Conservation (phyloP, 1,140 invertebrate genomes). For the Brachionus manjavacas region DNA sequence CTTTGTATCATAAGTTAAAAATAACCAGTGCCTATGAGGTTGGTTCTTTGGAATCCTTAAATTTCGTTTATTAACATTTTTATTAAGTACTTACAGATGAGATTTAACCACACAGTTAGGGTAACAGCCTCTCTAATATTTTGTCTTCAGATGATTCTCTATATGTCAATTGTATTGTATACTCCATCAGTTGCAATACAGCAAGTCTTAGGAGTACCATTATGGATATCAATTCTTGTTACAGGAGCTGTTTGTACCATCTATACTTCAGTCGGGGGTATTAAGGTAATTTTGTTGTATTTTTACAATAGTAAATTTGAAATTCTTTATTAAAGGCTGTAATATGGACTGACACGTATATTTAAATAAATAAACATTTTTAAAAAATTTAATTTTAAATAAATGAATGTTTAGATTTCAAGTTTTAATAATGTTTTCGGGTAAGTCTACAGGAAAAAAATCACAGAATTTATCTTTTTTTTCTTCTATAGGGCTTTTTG, state of each 20-base stretch:
- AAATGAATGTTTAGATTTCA: slow-evolving; percentile 65
- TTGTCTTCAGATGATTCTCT: slow-evolving; percentile 61
- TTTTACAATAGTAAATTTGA: neutral
- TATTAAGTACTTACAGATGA: slow-evolving; percentile 18
- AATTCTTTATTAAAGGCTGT: slow-evolving; percentile 17
- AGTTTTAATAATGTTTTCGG: slow-evolving; percentile 75
- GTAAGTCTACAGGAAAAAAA: slow-evolving; percentile 48
- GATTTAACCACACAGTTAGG: slow-evolving; percentile 7
- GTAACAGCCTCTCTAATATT: slow-evolving; percentile 29
- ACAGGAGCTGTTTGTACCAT: slow-evolving; percentile 34
- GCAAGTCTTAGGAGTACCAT: slow-evolving; percentile 60
- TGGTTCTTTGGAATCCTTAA: neutral
- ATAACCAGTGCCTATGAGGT: slow-evolving; percentile 53
- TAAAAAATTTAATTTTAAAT: no score
- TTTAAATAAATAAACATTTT: neutral
- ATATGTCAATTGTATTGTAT: slow-evolving; percentile 85
- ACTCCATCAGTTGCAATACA: slow-evolving; percentile 84
- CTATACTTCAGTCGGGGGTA: slow-evolving; percentile 9
- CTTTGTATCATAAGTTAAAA: slow-evolving; percentile 52
- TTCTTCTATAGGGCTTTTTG: slow-evolving; percentile 59
- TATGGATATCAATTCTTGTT: slow-evolving; percentile 36
- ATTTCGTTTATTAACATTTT: no score
- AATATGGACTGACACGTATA: slow-evolving; percentile 64
- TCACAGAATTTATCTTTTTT: neutral
- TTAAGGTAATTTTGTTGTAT: neutral